These are phyloP conservation scores for Teleiodes luculella DNA, from an alignment of 2,888 invertebrate genomes.

Conservation along the genomic window DNA sequence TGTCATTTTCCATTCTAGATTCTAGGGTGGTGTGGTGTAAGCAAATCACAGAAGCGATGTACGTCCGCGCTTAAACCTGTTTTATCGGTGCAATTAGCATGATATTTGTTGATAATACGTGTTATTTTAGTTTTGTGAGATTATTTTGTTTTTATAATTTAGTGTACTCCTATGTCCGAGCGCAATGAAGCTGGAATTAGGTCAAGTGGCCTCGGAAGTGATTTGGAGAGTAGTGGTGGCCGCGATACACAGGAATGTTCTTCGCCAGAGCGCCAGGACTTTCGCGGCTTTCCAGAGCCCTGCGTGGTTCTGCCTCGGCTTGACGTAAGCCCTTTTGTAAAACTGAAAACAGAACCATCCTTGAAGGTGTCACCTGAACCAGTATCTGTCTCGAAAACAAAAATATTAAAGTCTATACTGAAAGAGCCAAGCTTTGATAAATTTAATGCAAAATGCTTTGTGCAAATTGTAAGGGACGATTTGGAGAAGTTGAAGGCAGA, in stretches of 20 bases:
- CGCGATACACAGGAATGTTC: conserved; percentile 11
- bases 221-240: background rate
- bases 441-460: conserved; percentile 38
- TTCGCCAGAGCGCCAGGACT: conserved; percentile 28
- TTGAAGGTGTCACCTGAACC: background rate
- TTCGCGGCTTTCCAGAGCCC: conserved; percentile 52
- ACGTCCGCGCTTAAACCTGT: conserved; percentile 6
- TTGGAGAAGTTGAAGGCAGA: conserved; percentile 36
- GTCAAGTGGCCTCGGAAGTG: conserved; percentile 17
- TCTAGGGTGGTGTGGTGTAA: no score
- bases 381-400: background rate
- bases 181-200: conserved; percentile 42
- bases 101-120: conserved; percentile 51
- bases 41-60: no score
- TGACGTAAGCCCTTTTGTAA: conserved; percentile 48
- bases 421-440: conserved; percentile 14
- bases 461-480: conserved; percentile 43
- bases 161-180: conserved; percentile 39
- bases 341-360: conserved; percentile 5
- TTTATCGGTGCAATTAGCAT: conserved; percentile 18
- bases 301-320: conserved; percentile 41
- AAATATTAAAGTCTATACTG: background rate
- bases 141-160: conserved; percentile 42
- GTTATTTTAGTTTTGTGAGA: conserved; percentile 38
- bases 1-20: no score